These are phyloP conservation scores for Peucedramus taeniatus DNA, from an alignment of 2,113 vertebrate species.

Conservation along the genomic window DNA sequence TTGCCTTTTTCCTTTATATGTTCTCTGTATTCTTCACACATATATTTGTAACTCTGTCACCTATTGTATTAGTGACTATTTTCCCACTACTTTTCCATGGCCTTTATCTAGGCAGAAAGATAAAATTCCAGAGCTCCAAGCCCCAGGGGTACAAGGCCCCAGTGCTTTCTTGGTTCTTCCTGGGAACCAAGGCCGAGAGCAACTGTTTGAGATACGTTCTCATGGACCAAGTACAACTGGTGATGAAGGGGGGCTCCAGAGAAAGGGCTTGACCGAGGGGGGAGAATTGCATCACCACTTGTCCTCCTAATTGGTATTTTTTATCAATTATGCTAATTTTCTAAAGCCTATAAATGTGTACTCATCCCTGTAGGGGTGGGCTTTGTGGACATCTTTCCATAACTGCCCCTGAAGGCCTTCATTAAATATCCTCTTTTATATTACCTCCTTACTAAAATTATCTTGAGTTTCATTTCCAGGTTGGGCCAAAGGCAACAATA, in stretches of 20 bases:
- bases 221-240: background rate
- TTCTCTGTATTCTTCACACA: background rate
- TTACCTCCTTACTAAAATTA: background rate
- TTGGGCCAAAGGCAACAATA: background rate
- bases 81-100: background rate
- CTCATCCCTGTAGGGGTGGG: background rate
- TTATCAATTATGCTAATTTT: background rate
- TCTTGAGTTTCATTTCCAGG: background rate
- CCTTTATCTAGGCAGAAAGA: background rate
- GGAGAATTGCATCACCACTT: background rate
- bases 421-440: background rate
- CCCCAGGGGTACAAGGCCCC: background rate
- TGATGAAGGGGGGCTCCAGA: background rate
- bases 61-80: background rate
- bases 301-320: background rate
- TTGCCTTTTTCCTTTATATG: background rate
- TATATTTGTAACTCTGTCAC: background rate
- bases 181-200: rapidly evolving
- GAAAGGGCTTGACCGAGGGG: too few species aligned
- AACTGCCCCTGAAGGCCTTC: background rate
- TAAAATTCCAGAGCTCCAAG: background rate
- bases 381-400: too few species aligned
- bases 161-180: background rate
- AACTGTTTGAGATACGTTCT: background rate
- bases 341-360: background rate